Conservation (phyloP, 1,140 invertebrate genomes). For the Euura lappo region DNA sequence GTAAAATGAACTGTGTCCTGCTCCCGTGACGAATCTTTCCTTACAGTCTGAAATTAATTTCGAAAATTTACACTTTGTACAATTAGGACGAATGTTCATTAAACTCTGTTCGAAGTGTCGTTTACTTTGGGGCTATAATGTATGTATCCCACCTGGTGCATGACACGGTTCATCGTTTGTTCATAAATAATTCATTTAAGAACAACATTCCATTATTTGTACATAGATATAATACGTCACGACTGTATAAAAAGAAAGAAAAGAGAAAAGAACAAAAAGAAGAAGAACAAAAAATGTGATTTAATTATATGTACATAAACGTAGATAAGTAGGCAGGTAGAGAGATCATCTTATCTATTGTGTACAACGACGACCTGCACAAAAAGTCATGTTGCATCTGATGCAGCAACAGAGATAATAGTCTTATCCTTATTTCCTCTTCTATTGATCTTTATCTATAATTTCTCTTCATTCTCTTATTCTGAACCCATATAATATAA, state of each 20-base stretch:
- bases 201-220: background rate
- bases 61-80: background rate
- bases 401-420: too few species aligned
- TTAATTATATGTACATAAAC: slow-evolving; percentile 11
- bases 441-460: too few species aligned
- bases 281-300: background rate
- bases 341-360: background rate
- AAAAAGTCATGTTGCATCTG: too few species aligned
- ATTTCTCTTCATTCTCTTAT: too few species aligned
- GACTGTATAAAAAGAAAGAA: background rate
- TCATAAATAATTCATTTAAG: slow-evolving; percentile 10
- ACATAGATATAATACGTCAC: background rate
- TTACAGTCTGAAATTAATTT: background rate
- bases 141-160: slow-evolving; percentile 10
- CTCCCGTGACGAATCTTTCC: background rate
- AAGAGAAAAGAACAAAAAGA: background rate
- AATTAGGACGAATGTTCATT: background rate
- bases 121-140: background rate
- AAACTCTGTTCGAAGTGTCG: background rate
- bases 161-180: slow-evolving; percentile 8
- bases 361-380: too few species aligned
- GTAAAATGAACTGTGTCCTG: background rate
- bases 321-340: background rate
- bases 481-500: too few species aligned
- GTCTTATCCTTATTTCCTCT: too few species aligned